phyloP scores from a whole-genome alignment of 2,797 vertebrate species.

The Sebastes iracundus region DNA sequence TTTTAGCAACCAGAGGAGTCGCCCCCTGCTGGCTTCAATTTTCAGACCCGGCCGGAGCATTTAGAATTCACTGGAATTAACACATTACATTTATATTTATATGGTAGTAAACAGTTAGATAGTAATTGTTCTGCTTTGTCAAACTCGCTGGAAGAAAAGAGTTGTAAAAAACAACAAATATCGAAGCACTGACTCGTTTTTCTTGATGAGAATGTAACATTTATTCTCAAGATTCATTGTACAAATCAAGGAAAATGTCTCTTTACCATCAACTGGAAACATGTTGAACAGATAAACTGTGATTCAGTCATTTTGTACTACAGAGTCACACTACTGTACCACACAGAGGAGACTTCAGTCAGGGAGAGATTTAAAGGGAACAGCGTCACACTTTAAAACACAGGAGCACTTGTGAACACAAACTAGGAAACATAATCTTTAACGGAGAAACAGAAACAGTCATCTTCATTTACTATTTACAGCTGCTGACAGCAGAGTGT shows the following conservation, averaged over 20 bases:
- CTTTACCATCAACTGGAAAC: not conserved
- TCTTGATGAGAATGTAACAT: conserved; percentile 34
- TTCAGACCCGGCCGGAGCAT: accelerated
- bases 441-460: not conserved
- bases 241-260: conserved; percentile 19
- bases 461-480: not conserved
- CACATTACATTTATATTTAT: not conserved
- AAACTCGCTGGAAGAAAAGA: not conserved
- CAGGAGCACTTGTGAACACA: not conserved
- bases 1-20: too few species aligned
- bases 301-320: conserved; percentile 3
- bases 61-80: too few species aligned
- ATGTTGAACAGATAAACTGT: not conserved
- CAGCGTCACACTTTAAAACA: conserved; percentile 27
- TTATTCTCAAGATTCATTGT: conserved; percentile 52
- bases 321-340: not conserved
- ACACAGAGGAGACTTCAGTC: conserved; percentile 1
- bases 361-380: conserved; percentile 25
- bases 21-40: too few species aligned
- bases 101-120: accelerated
- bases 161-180: not conserved
- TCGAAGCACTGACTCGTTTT: not conserved
- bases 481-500: not conserved
- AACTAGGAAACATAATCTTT: not conserved
- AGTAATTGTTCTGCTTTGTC: not conserved